A percentile compares a stretch with the other conserved stretches of the same genome.
Conservation (phyloP, 2,888 invertebrate genomes). For the Ophion costatus region DNA sequence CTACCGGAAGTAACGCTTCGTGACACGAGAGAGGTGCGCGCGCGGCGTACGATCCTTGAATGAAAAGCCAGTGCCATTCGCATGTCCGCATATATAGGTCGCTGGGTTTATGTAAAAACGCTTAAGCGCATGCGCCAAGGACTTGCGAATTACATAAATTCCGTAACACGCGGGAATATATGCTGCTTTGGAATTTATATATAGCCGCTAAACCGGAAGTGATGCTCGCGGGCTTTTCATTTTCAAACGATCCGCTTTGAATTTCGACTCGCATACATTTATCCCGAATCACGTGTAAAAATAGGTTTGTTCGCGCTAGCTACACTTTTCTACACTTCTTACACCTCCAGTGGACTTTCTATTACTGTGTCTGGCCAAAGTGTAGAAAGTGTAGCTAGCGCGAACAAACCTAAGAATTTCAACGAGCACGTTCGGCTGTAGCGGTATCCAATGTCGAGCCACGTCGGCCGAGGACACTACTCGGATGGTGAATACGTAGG, state of each 20-base stretch:
- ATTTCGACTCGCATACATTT: background rate
- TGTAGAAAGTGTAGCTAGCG: too few species aligned
- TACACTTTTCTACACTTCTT: too few species aligned
- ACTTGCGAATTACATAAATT: constrained; percentile 45
- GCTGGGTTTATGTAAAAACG: constrained; percentile 15
- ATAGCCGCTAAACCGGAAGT: constrained; percentile 14
- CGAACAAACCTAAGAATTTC: too few species aligned
- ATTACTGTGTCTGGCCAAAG: too few species aligned
- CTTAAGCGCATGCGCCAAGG: constrained; percentile 43
- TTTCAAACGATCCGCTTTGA: background rate
- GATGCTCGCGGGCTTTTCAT: constrained; percentile 9
- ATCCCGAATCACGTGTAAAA: background rate
- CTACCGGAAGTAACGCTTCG: constrained; percentile 39
- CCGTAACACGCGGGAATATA: constrained; percentile 21
- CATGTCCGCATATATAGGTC: constrained; percentile 6
- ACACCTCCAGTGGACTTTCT: too few species aligned
- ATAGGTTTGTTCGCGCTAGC: background rate
- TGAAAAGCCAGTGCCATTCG: constrained; percentile 42
- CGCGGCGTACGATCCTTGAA: constrained; percentile 62
- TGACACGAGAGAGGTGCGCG: constrained; percentile 37
- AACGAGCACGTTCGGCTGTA: too few species aligned
- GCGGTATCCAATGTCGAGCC: too few species aligned
- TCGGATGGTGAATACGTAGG: too few species aligned
- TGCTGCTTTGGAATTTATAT: background rate
- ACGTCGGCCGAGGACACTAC: too few species aligned